These are phyloP conservation scores for Mormyrus iriodes DNA, from an alignment of 2,113 vertebrate species.

Conservation along the genomic window DNA sequence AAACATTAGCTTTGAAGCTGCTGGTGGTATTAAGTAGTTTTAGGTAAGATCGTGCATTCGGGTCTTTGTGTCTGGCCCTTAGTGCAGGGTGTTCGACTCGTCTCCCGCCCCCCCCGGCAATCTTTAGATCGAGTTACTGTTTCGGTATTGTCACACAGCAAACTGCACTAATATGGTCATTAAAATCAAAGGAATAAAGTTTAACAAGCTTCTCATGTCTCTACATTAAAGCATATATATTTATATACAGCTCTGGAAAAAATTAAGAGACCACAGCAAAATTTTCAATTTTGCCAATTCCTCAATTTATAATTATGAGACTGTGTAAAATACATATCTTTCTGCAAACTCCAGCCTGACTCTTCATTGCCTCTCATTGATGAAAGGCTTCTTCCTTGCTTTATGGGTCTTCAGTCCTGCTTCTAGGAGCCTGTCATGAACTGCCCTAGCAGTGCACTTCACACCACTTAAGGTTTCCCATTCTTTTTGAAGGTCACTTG, in stretches of 20 bases:
- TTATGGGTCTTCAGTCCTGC: not conserved
- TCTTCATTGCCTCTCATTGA: not conserved
- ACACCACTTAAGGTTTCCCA: not conserved
- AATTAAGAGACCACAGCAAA: not conserved
- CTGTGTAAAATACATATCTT: not conserved
- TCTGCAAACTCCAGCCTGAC: not conserved
- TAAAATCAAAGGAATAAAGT: not conserved
- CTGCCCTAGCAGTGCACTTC: not conserved
- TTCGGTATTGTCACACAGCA: not conserved
- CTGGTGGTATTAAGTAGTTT: constrained; percentile 41
- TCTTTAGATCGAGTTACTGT: not conserved
- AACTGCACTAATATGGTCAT: not conserved
- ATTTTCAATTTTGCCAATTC: not conserved
- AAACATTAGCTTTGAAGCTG: constrained; percentile 29
- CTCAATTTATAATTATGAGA: not conserved
- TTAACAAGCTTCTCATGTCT: not conserved
- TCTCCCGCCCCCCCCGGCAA: not conserved
- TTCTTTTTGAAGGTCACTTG: not conserved
- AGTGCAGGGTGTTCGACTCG: no score
- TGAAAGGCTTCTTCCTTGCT: not conserved
- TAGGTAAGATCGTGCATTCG: not conserved
- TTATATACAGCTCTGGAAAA: not conserved
- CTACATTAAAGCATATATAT: not conserved
- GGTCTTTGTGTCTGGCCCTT: no score
- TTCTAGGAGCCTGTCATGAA: not conserved